Percentiles rank a stretch among this genome's conserved stretches.
These are phyloP conservation scores for Corythoichthys intestinalis DNA, from an alignment of 2,113 vertebrate species.

Conservation along the genomic window DNA sequence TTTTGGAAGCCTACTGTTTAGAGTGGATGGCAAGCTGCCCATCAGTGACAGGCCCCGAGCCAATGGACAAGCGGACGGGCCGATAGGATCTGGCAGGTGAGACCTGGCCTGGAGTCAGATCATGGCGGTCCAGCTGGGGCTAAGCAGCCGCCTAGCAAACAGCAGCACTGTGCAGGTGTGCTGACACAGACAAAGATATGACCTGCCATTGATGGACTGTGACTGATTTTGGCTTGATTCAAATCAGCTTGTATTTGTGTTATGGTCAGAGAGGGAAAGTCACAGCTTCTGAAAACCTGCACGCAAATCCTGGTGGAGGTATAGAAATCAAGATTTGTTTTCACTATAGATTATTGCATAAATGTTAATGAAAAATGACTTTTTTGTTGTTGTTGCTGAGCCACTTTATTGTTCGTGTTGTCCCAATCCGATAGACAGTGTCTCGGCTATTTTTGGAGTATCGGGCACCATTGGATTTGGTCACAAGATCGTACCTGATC, in stretches of 20 bases:
- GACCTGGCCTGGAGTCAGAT: conserved; percentile 72
- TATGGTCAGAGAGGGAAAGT: conserved; percentile 1
- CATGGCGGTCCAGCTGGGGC: conserved; percentile 62
- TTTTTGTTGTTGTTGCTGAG: too few species aligned
- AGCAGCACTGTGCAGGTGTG: conserved; percentile 58
- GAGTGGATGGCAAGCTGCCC: conserved; percentile 60
- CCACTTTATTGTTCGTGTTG: too few species aligned
- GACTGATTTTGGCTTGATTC: conserved; percentile 42
- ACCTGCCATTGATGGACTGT: conserved; percentile 58
- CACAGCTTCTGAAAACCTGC: conserved; percentile 4
- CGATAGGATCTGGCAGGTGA: conserved; percentile 71
- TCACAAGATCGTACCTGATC: too few species aligned
- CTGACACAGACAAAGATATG: conserved; percentile 61
- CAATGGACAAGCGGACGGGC: conserved; percentile 45
- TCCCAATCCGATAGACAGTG: too few species aligned
- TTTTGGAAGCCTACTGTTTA: conserved; percentile 63
- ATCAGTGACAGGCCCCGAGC: conserved; percentile 66
- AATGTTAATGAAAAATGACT: too few species aligned
- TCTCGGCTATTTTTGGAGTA: too few species aligned
- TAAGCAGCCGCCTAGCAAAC: conserved; percentile 49
- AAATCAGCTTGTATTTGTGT: conserved; percentile 50
- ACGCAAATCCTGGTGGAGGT: background rate
- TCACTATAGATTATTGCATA: background rate
- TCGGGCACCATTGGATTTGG: too few species aligned
- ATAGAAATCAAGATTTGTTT: background rate